Conservation (phyloP, 2,888 invertebrate species). For the Odiellus spinosus region DNA sequence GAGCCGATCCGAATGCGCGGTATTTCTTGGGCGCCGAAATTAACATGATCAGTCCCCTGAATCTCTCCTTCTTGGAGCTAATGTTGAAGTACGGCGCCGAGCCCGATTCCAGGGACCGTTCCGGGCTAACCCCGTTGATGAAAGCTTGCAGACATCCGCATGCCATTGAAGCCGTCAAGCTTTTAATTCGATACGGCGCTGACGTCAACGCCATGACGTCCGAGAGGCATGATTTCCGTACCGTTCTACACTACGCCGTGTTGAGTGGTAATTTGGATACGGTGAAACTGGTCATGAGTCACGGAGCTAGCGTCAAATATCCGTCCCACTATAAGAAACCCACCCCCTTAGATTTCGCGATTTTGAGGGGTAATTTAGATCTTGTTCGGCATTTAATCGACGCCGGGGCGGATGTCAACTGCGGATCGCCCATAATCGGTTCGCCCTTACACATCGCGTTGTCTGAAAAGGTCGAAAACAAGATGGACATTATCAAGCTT, state of each 20-base stretch:
- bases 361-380: constrained; percentile 55
- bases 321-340: constrained; percentile 46
- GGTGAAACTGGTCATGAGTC: constrained; percentile 59
- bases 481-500: constrained; percentile 30
- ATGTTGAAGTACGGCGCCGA: constrained; percentile 70
- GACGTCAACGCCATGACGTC: constrained; percentile 73
- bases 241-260: constrained; percentile 76
- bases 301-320: constrained; percentile 56
- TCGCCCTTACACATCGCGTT: constrained; percentile 60
- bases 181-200: constrained; percentile 62
- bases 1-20: constrained; percentile 78
- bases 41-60: constrained; percentile 58
- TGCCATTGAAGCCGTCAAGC: constrained; percentile 55
- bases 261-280: constrained; percentile 52
- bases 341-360: constrained; percentile 67
- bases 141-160: constrained; percentile 64
- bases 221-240: constrained; percentile 60
- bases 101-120: constrained; percentile 68
- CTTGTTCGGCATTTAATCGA: constrained; percentile 40
- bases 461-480: constrained; percentile 50
- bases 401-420: constrained; percentile 58
- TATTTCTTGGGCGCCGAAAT: constrained; percentile 84
- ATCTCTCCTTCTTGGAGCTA: constrained; percentile 62
- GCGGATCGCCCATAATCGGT: constrained; percentile 62
- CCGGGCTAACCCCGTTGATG: constrained; percentile 79